Evolutionary conservation across 2,888 invertebrate genomes (phyloP), one percentile per base, ranked within the genome.

Genomic region (Bruchidius siliquastri): DNA sequence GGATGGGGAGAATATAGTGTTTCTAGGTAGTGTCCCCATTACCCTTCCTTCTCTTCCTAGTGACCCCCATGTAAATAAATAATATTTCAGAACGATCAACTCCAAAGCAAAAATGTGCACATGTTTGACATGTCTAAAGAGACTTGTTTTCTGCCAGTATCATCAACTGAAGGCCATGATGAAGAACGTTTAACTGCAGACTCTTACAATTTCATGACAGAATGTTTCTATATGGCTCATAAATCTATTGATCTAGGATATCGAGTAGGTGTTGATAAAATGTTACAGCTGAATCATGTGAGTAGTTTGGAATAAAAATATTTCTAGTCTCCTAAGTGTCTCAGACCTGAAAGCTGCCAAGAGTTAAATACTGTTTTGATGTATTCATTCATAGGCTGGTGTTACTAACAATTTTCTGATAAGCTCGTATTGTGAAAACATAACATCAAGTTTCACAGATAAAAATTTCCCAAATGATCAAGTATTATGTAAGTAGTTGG

Each of bases 171-270:
- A 72, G 87, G 88, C 20, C 87, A 87, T 4, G 87, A 87, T 74
- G 86, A 88, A 69, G 79, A 86, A 0, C 86, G 92, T 20, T 86
- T 89, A 0, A 90, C 89, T 0, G 88, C 90, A 0, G 87, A 88
- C 0, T 88, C 88, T 21, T 95, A 92, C 82, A 93, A 91, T 83
- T 98, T 98, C 85, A 92, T 96, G 20, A 96, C 96, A 0, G 96
- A 97, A 84, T 94, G 95, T 82, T 98, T 97, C 86, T 97, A 92
- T 86, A 90, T 97, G 89, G 93, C 96, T 0, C 97, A 98, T 84
- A 92, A 93, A 82, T 92, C 95, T 71, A 89, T 97, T 72, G 93
- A 96, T 84, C 89, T 97, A 87, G 92, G 93, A 22, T 90, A 91
- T 76, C 88, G 92, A 3, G 92, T 93, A 2, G 90, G 91, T 71